Percentiles rank a stretch among this genome's conserved stretches.
Evolutionary conservation across 2,797 vertebrate genomes (phyloP).

Genomic region (Sciurus vulgaris): DNA sequence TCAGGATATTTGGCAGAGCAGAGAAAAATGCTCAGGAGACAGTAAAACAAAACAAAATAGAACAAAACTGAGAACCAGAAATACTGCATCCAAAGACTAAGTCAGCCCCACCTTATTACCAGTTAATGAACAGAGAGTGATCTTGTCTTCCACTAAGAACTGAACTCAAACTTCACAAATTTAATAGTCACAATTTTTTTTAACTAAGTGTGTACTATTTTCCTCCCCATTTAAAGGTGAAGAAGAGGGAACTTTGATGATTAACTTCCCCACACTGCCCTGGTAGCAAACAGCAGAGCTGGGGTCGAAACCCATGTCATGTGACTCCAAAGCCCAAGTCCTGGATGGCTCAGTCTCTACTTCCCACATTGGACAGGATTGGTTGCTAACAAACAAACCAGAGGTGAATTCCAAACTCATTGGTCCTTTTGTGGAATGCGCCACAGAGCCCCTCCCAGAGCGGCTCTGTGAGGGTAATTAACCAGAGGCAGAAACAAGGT

Average conservation of each 20-base stretch:
- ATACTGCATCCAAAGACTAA: background rate
- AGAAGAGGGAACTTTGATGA: background rate
- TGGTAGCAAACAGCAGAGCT: background rate
- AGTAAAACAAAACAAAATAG: background rate
- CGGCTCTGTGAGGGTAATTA: slow-evolving; percentile 13
- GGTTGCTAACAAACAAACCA: background rate
- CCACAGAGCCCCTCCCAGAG: background rate
- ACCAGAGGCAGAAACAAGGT: background rate
- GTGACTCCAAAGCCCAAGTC: background rate
- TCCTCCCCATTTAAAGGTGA: background rate
- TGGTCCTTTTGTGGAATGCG: background rate
- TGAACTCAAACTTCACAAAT: background rate
- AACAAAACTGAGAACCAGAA: background rate
- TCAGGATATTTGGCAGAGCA: slow-evolving; percentile 29
- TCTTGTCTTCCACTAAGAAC: background rate
- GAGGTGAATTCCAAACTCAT: background rate
- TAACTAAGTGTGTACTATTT: background rate
- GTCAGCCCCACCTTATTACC: background rate
- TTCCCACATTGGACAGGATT: background rate
- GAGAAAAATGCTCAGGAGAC: background rate
- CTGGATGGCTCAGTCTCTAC: background rate
- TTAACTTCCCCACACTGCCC: background rate
- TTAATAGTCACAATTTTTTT: background rate
- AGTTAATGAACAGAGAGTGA: background rate
- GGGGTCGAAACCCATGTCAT: background rate